Evolutionary conservation across 1,140 invertebrate species (phyloP).

Genomic region (Camponotus floridanus): DNA sequence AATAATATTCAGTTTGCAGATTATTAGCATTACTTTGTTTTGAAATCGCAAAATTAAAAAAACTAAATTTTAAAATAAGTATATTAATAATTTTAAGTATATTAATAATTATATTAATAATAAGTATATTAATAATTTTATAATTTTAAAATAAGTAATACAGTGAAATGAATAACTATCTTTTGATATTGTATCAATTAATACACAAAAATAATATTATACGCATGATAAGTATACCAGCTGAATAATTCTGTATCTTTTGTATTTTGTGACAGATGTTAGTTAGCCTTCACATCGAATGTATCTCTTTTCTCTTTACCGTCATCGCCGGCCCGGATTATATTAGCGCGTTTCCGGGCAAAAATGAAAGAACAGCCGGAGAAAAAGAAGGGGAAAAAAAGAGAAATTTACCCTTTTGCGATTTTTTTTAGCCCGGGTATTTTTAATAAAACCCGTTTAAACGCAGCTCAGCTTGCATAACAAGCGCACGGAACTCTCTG

Average conservation of each 20-base stretch:
- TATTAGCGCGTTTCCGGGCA: conserved; percentile 23
- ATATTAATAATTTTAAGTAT: no score
- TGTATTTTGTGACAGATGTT: neutral
- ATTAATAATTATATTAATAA: no score
- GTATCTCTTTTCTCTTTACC: conserved; percentile 34
- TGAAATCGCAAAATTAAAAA: neutral
- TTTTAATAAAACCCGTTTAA: conserved; percentile 60
- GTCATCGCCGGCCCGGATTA: conserved; percentile 9
- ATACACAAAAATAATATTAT: neutral
- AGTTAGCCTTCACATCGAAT: neutral
- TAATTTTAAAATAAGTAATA: conserved; percentile 12
- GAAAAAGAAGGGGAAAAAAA: conserved; percentile 37
- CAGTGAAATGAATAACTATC: neutral
- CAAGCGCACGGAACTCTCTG: conserved; percentile 47
- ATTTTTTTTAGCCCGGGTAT: conserved; percentile 46
- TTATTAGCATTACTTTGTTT: neutral
- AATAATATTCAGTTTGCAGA: neutral
- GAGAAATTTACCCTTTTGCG: conserved; percentile 1
- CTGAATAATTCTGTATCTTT: neutral
- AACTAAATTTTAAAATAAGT: conserved; percentile 1
- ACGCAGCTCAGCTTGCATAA: conserved; percentile 50
- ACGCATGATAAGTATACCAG: no score
- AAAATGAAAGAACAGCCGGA: conserved; percentile 32
- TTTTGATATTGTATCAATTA: neutral
- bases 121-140: no score